These are phyloP conservation scores for Ophioninae sp. DNA, from an alignment of 2,888 invertebrate genomes.

Conservation along the genomic window DNA sequence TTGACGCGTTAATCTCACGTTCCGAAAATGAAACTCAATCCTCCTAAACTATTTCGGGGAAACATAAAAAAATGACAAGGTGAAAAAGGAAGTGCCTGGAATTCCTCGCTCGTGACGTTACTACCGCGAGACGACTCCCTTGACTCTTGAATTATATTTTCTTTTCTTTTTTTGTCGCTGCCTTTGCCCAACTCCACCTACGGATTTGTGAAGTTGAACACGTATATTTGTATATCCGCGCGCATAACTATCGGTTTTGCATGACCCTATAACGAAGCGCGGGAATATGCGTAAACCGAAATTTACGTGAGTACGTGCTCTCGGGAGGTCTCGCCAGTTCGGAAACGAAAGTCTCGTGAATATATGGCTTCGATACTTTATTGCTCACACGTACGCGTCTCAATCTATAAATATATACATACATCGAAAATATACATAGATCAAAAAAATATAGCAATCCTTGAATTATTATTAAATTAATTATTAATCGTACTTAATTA, in stretches of 20 bases:
- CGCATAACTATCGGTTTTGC: constrained; percentile 18
- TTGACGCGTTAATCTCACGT: neutral
- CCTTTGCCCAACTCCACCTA: constrained; percentile 8
- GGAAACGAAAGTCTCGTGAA: constrained; percentile 34
- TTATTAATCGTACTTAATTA: neutral
- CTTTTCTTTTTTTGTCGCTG: neutral
- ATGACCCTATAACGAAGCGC: constrained; percentile 22
- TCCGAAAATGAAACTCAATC: neutral
- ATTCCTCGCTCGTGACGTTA: constrained; percentile 51
- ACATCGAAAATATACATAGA: neutral
- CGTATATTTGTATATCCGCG: constrained; percentile 20
- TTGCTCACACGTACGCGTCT: constrained; percentile 48
- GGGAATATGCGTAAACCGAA: constrained; percentile 51
- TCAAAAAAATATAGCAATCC: neutral
- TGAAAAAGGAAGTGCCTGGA: constrained; percentile 26
- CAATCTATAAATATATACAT: neutral
- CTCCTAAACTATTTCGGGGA: neutral
- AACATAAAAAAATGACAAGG: constrained; percentile 6
- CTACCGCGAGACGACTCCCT: constrained; percentile 17
- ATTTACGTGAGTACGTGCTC: constrained; percentile 59
- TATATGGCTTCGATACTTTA: constrained; percentile 50
- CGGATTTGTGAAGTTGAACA: constrained; percentile 18
- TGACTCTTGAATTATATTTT: constrained; percentile 33
- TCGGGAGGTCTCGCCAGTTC: constrained; percentile 33
- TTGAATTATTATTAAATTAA: neutral